Percentiles rank a stretch among this genome's conserved stretches.
Evolutionary conservation across 2,888 invertebrate genomes (phyloP).

Genomic region (Erebia ligea): DNA sequence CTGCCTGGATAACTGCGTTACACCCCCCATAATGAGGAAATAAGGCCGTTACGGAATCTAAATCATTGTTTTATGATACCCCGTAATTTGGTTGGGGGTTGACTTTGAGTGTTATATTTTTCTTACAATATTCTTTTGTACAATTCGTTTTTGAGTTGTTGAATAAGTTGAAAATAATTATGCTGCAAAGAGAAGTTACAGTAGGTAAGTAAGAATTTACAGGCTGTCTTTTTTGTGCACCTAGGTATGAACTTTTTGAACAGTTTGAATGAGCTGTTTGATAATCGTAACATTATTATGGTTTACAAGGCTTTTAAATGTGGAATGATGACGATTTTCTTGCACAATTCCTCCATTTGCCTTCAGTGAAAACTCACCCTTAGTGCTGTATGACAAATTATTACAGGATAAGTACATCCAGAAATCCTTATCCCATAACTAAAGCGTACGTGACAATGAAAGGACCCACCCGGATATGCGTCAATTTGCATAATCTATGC

Average conservation of each 20-base stretch:
- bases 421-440: constrained; percentile 15
- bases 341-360: background rate
- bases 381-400: background rate
- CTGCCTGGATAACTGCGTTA: constrained; percentile 64
- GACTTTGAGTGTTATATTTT: constrained; percentile 30
- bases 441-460: constrained; percentile 68
- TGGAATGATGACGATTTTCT: too few species aligned
- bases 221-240: too few species aligned
- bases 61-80: constrained; percentile 79
- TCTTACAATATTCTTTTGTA: constrained; percentile 21
- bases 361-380: background rate
- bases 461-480: constrained; percentile 69
- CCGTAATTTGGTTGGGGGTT: constrained; percentile 58
- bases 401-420: background rate
- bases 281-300: too few species aligned
- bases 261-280: too few species aligned
- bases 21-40: constrained; percentile 72
- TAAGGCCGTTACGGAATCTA: constrained; percentile 67
- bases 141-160: constrained; percentile 27
- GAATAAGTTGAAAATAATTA: background rate
- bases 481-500: constrained; percentile 79
- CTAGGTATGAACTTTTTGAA: too few species aligned
- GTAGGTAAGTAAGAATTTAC: too few species aligned
- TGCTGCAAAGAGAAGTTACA: too few species aligned
- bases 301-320: too few species aligned